Percentiles rank a stretch among this genome's conserved stretches.
These are phyloP conservation scores for Pangasius mekongensis DNA, from an alignment of 2,797 vertebrate species.

Conservation along the genomic window DNA sequence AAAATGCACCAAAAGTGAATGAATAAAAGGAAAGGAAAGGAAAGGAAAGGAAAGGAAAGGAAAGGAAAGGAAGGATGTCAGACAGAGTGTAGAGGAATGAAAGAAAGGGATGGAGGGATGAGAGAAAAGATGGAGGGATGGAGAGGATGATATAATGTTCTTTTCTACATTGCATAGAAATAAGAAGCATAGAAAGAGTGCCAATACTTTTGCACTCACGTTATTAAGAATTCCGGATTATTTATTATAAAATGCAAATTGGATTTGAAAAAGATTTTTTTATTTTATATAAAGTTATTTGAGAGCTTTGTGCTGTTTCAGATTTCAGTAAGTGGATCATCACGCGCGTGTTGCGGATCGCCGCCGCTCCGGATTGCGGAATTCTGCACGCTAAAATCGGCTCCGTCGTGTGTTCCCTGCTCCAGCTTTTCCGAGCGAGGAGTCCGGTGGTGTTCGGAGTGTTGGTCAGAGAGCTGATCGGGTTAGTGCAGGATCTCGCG, in stretches of 20 bases:
- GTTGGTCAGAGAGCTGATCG: slow-evolving; percentile 81
- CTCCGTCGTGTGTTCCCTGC: slow-evolving; percentile 85
- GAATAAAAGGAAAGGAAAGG: not conserved
- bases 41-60: too few relatives aligned
- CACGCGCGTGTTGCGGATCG: slow-evolving; percentile 87
- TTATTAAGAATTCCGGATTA: not conserved
- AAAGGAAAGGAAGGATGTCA: not conserved
- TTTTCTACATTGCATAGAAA: not conserved
- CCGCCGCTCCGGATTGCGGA: slow-evolving; percentile 86
- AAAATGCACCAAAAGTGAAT: not conserved
- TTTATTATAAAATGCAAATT: not conserved
- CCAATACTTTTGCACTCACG: not conserved
- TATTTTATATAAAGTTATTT: not conserved
- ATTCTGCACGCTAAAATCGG: slow-evolving; percentile 82
- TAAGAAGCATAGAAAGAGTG: not conserved
- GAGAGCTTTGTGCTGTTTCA: slow-evolving; percentile 58
- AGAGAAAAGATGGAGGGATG: not conserved
- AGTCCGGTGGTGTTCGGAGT: slow-evolving; percentile 81
- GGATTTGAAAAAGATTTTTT: not conserved
- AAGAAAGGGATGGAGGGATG: not conserved
- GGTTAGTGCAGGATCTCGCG: slow-evolving; percentile 82
- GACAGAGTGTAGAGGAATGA: not conserved
- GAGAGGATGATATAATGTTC: not conserved
- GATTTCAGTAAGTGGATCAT: slow-evolving; percentile 96
- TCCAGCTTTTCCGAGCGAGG: slow-evolving; percentile 88